Evolutionary conservation across 2,888 invertebrate species (phyloP), one percentile per base, ranked within the genome.

Genomic region (Oligia fasciuncula): DNA sequence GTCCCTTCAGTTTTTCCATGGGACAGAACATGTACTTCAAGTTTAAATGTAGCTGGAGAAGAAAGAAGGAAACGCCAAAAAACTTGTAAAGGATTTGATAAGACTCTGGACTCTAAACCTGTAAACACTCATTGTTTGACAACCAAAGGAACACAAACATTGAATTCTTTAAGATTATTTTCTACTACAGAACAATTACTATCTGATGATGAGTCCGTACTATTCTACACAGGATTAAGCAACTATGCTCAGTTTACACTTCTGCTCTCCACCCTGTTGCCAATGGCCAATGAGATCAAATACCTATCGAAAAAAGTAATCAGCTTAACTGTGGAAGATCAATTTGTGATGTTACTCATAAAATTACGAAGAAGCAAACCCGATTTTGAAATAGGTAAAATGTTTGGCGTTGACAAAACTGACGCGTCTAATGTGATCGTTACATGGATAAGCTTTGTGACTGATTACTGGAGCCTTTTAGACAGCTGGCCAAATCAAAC

Each of bases 231-330:
- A 23, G 80, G 80, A 0, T 62, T 79, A 17, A 49, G 73, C 4
- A 57, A 46, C 62, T 73, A 57, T 13, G 23, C 72, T 8, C 62
- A 73, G n/a, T 80, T 80, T 46, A 63, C 13, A 46, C 23, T 49
- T 14, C 63, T 80, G 4, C 9, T 80, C 17, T 63, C 73, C 8
- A 79, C 79, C 35, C 54, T 73, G 8, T 29, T 79, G 29, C 80
- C 80, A 46, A 80, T 80, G 80, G 80, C 80, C 4, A 46, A 73
- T n/a, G 80, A 80, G 1, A 79, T 80, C n/a, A 73, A 57, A 68
- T 79, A 73, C 49, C 67, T 40, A 62, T 80, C 80, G 1, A 57
- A 73, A 40, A 3, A 9, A 0, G 2, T 54, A 11, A 72, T 17
- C 19, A 62, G 13, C 4, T 63, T 80, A 46, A 29, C 79, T 23